These are phyloP conservation scores for Brenthis ino DNA, from an alignment of 2,888 invertebrate species.

Conservation along the genomic window DNA sequence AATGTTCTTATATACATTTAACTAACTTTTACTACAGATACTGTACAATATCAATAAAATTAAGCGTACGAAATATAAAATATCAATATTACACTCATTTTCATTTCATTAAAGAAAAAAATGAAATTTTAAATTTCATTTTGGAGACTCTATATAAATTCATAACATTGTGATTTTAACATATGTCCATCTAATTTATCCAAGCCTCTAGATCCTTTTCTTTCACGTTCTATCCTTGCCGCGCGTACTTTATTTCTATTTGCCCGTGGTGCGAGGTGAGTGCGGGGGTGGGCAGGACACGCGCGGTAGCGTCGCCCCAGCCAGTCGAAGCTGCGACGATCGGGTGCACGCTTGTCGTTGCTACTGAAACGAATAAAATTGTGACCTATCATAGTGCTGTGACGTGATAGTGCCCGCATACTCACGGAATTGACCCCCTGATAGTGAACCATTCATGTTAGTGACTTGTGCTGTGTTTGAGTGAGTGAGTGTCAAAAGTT, in stretches of 20 bases:
- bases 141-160: background rate
- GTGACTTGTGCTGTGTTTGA: conserved; percentile 65
- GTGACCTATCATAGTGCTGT: conserved; percentile 66
- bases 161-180: background rate
- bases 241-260: conserved; percentile 81
- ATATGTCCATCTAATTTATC: conserved; percentile 20
- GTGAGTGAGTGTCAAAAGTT: conserved; percentile 30
- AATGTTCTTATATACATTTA: background rate
- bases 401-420: conserved; percentile 66
- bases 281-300: conserved; percentile 65
- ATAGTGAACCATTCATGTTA: conserved; percentile 52
- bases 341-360: conserved; percentile 57
- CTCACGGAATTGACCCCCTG: conserved; percentile 53
- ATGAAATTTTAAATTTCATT: too few relatives aligned
- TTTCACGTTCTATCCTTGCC: conserved; percentile 71
- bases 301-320: conserved; percentile 79
- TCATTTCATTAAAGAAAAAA: too few relatives aligned
- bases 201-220: conserved; percentile 52
- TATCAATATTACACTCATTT: too few relatives aligned
- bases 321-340: conserved; percentile 76
- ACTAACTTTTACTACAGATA: background rate
- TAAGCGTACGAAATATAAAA: too few relatives aligned
- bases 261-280: conserved; percentile 74
- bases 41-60: background rate
- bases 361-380: conserved; percentile 47